Evolutionary conservation across 2,888 invertebrate genomes (phyloP).

Genomic region (Drosophila basisetae): DNA sequence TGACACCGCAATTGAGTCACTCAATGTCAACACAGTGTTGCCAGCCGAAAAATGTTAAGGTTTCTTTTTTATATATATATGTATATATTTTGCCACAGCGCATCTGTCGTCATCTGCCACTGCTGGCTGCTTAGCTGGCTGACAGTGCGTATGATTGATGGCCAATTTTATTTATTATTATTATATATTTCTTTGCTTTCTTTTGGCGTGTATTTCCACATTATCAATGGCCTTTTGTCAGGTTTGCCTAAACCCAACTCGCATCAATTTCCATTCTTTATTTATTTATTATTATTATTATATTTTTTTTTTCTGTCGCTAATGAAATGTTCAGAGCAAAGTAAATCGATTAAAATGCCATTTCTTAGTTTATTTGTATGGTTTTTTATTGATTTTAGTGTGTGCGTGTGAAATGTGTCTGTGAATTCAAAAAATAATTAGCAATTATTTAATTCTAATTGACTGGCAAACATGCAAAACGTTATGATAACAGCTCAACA

Average conservation of each 20-base stretch:
- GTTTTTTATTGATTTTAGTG: constrained; percentile 14
- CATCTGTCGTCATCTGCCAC: constrained; percentile 52
- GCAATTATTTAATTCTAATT: constrained; percentile 21
- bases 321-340: constrained; percentile 26
- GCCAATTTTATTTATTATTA: constrained; percentile 26
- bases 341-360: constrained; percentile 1
- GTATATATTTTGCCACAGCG: constrained; percentile 12
- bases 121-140: constrained; percentile 31
- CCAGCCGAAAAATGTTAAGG: constrained; percentile 34
- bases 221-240: constrained; percentile 28
- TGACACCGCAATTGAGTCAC: constrained; percentile 71
- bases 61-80: neutral
- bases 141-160: constrained; percentile 72
- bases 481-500: constrained; percentile 65
- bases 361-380: constrained; percentile 2
- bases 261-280: constrained; percentile 19
- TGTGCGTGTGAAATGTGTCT: constrained; percentile 17
- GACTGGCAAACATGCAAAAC: constrained; percentile 64
- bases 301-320: neutral
- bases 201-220: neutral
- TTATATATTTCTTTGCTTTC: neutral
- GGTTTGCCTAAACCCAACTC: constrained; percentile 11
- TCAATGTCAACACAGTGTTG: constrained; percentile 65
- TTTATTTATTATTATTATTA: neutral
- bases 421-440: constrained; percentile 7